Base-by-base conservation (phyloP, 2,888 invertebrate species). In the Sminthurinus aureus region DNA sequence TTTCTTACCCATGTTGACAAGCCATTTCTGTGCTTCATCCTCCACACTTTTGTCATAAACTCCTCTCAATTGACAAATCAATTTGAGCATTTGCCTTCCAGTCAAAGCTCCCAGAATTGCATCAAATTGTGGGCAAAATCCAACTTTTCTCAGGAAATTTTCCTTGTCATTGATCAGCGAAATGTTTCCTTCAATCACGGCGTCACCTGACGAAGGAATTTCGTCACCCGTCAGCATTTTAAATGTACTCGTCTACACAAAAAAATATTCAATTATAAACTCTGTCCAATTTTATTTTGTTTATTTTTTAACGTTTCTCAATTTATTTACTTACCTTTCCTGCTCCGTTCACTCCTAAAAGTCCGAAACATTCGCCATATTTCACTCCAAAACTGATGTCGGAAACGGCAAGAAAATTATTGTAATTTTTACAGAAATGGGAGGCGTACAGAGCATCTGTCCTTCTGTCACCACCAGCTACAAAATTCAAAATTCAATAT, bases 91-190 rank as follows among this genome's bases (percentile, higher is more conserved):
- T 22, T 71, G 22, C 9, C 6, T 8, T 9, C 71, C 71, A 12
- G 71, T 71, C 9, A 71, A 24, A 22, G 22, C 4, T 11, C 71
- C 71, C 6, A 71, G 18, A 24, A 22, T 3, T 2, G 22, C 22
- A 22, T 71, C 71, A 71, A 71, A 71, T 71, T 71, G 71, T 22
- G 20, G 71, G 20, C 71, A 71, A 22, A 22, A 71, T 8, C 71
- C 71, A 22, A 71, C 24, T 3, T 8, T 71, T 3, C 11, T 20
- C 71, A 71, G 71, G 13, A 71, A 71, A 12, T 22, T 71, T 22
- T 71, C 20, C 22, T 71, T 71, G 22, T 71, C 22, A 9, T 71
- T n/a, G 12, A 12, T 4, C 24, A 71, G 24, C 20, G 22, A 22
- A 9, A 22, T 20, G 6, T 12, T 20, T 8, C 22, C 71, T 6